Base-by-base conservation (phyloP, 2,888 invertebrate species). In the Drosophila subsilvestris region DNA sequence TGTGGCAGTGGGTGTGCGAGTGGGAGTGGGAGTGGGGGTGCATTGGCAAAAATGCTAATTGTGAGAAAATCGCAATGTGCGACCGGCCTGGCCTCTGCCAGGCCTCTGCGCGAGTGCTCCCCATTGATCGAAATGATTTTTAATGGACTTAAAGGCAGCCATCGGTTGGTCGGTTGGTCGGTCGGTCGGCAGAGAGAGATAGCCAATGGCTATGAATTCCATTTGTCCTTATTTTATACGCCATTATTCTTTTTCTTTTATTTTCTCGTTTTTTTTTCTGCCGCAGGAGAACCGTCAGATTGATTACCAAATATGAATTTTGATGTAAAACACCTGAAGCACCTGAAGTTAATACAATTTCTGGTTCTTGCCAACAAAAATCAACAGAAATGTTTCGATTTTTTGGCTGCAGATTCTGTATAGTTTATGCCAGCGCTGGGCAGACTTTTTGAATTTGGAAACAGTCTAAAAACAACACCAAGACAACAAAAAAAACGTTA, bases 31-130 rank as follows among this genome's bases (percentile, higher is more conserved):
- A 12, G 29, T 53, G 32, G 4, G 48, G 42, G 25, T 14, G 69
- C 63, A 50, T 58, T 47, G 70, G 55, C 73, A 55, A 79, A 86
- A 88, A 88, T 88, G 88, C 88, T 88, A 89, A 88, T 89, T 88
- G 87, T 89, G 89, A 80, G 88, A 88, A 88, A 86, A 81, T 74
- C 79, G 78, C 81, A 87, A 88, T 79, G 74, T 88, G 88, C 66
- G 58, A 69, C 61, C 59, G 60, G 44, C 43, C 62, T 50, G 58
- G 66, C 70, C 70, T 6, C 61, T 18, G 57, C 57, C 10, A 5
- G 32, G 37, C 37, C 37, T 37, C 37, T 37, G 14, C 37, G 7
- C 14, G 37, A 37, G 37, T 37, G 37, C 37, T n/a, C 72, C 73
- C 69, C 75, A 73, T 74, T 76, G 75, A 76, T 84, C 74, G 80